Conservation (phyloP, 2,113 vertebrate genomes). For the Nothobranchius furzeri region DNA sequence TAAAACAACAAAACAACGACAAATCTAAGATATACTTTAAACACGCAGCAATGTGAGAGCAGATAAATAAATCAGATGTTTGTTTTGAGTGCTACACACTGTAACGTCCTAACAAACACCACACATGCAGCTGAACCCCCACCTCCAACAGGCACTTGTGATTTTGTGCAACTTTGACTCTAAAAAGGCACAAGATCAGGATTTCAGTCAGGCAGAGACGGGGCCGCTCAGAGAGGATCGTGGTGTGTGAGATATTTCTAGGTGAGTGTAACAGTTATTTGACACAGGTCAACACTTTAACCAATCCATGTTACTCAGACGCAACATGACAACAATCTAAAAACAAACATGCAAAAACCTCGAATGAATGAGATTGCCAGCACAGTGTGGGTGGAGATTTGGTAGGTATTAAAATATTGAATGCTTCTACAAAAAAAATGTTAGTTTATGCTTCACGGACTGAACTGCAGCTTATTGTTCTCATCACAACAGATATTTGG, state of each 20-base stretch:
- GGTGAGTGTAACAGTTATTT: slow-evolving; percentile 51
- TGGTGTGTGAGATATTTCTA: slow-evolving; percentile 12
- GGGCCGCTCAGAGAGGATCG: slow-evolving; percentile 8
- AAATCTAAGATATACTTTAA: not conserved
- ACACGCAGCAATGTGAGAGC: slow-evolving; percentile 26
- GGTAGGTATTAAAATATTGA: slow-evolving; percentile 36
- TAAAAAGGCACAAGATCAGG: slow-evolving; percentile 49
- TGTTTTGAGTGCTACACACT: slow-evolving; percentile 58
- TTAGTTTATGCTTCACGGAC: slow-evolving; percentile 21
- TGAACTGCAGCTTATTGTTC: slow-evolving; percentile 51
- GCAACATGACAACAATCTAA: slow-evolving; percentile 34
- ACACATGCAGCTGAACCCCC: slow-evolving; percentile 33
- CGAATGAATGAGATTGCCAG: slow-evolving; percentile 51
- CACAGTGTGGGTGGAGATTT: slow-evolving; percentile 40
- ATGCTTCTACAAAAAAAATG: slow-evolving; percentile 29
- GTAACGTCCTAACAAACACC: slow-evolving; percentile 30
- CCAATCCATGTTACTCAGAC: slow-evolving; percentile 38
- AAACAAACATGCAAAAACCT: not conserved
- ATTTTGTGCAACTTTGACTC: slow-evolving; percentile 43
- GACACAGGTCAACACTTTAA: slow-evolving; percentile 58
- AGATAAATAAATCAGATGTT: slow-evolving; percentile 55
- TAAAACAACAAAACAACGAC: slow-evolving; percentile 8
- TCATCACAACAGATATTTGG: slow-evolving; percentile 59
- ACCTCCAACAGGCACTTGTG: slow-evolving; percentile 64
- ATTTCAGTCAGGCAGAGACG: slow-evolving; percentile 25